These are phyloP conservation scores for Drosophila nikananu DNA, from an alignment of 1,140 invertebrate species.

Conservation along the genomic window DNA sequence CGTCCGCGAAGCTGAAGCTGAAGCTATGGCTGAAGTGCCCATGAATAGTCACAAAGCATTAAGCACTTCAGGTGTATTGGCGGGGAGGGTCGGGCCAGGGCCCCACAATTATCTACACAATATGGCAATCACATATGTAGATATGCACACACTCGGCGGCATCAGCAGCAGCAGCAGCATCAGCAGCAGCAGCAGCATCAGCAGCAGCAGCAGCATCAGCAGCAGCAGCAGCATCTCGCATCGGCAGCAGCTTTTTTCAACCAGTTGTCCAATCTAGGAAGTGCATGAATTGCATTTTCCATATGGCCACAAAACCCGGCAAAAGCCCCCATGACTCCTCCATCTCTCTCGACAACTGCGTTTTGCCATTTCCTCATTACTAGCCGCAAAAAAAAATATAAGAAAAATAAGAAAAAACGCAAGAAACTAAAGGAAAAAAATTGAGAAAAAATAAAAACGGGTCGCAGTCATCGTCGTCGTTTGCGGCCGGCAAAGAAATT, in stretches of 20 bases:
- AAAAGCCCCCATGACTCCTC: constrained; percentile 27
- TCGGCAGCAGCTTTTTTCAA: constrained; percentile 63
- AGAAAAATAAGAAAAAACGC: constrained; percentile 15
- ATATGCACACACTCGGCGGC: constrained; percentile 70
- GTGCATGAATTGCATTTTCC: constrained; percentile 84
- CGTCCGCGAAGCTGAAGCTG: constrained; percentile 10
- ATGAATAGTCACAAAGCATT: constrained; percentile 84
- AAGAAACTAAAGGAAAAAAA: constrained; percentile 18
- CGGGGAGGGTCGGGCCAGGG: constrained; percentile 39
- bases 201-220: constrained; percentile 12
- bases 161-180: constrained; percentile 17
- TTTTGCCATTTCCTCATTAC: constrained; percentile 84
- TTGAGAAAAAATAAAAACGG: constrained; percentile 56
- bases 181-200: constrained; percentile 12
- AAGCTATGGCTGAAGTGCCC: constrained; percentile 70
- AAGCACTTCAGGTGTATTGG: constrained; percentile 73
- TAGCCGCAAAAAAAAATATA: constrained; percentile 57
- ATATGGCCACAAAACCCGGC: constrained; percentile 69
- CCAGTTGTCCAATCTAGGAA: constrained; percentile 84
- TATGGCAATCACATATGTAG: constrained; percentile 84
- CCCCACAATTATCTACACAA: constrained; percentile 82
- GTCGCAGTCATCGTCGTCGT: constrained; percentile 63
- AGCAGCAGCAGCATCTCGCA: constrained; percentile 25
- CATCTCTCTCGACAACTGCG: constrained; percentile 63
- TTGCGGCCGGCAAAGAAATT: constrained; percentile 77